A percentile compares a stretch with the other conserved stretches of the same genome.
These are phyloP conservation scores for Xenopus laevis DNA, from an alignment of 2,113 vertebrate genomes.

Conservation along the genomic window DNA sequence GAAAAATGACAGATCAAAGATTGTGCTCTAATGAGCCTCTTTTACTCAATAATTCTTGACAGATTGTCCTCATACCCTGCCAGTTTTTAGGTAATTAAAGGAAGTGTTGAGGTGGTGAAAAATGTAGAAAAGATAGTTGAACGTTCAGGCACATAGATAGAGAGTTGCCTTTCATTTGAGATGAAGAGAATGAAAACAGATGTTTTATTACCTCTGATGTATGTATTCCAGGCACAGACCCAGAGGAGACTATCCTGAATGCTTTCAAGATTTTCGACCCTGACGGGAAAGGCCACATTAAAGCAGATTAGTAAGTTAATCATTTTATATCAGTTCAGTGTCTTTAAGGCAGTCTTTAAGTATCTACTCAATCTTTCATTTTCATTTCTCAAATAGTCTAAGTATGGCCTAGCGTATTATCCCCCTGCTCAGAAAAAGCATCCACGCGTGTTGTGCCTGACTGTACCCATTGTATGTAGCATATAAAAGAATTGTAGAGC, in stretches of 20 bases:
- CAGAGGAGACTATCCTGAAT: conserved; percentile 84
- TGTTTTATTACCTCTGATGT: conserved; percentile 31
- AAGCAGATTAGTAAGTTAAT: conserved; percentile 81
- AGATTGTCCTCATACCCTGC: conserved; percentile 16
- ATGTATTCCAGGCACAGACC: conserved; percentile 74
- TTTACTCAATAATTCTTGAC: conserved; percentile 9
- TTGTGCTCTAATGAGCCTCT: conserved; percentile 17
- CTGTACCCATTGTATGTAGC: too few relatives aligned
- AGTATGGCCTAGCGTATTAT: neutral
- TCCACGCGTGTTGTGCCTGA: too few relatives aligned
- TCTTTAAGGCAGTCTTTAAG: conserved; percentile 47
- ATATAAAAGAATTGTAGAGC: too few relatives aligned
- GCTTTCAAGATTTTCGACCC: conserved; percentile 89
- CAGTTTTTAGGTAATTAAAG: conserved; percentile 13
- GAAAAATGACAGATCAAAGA: neutral
- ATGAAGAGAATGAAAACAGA: conserved; percentile 10
- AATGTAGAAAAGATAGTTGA: neutral
- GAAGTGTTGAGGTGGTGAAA: neutral
- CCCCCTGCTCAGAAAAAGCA: too few relatives aligned
- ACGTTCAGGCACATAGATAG: neutral
- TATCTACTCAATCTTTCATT: conserved; percentile 25
- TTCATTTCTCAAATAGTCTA: neutral
- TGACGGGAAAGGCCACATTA: conserved; percentile 78
- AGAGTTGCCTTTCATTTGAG: conserved; percentile 4
- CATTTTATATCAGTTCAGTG: conserved; percentile 4